phyloP scores from a whole-genome alignment of 1,140 invertebrate species.

The Popillia japonica region DNA sequence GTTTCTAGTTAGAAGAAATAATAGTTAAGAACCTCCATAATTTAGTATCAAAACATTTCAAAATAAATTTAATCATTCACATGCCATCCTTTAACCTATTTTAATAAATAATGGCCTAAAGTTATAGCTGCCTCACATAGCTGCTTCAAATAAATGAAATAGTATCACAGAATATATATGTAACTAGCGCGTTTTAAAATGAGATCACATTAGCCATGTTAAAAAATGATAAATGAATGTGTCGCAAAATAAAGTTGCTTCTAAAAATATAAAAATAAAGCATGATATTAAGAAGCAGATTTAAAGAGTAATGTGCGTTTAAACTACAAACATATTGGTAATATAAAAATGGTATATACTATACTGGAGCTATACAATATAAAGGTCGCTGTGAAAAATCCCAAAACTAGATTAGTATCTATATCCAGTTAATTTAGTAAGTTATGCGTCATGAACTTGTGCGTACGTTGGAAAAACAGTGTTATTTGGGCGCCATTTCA shows the following conservation, averaged over 20 bases:
- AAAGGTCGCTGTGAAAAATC: neutral
- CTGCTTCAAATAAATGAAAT: neutral
- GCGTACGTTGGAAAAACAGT: conserved; percentile 44
- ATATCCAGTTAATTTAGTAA: conserved; percentile 13
- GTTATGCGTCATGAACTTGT: conserved; percentile 27
- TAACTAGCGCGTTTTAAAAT: neutral
- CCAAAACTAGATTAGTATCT: neutral
- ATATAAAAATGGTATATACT: neutral
- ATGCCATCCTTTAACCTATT: too few species aligned
- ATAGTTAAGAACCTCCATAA: too few species aligned
- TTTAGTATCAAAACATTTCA: too few species aligned
- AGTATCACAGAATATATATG: neutral
- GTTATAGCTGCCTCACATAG: neutral
- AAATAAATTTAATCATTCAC: too few species aligned
- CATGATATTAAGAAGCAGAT: neutral
- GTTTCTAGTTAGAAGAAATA: too few species aligned
- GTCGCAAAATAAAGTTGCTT: neutral
- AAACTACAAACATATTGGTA: neutral
- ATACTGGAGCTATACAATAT: neutral
- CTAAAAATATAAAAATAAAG: neutral
- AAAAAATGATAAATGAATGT: neutral
- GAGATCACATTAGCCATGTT: neutral
- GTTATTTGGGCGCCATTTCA: conserved; percentile 51
- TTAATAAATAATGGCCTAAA: neutral
- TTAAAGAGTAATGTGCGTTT: conserved; percentile 26